Percentiles rank a stretch among this genome's conserved stretches.
phyloP scores from a whole-genome alignment of 2,888 invertebrate genomes.

The Myopa testacea region DNA sequence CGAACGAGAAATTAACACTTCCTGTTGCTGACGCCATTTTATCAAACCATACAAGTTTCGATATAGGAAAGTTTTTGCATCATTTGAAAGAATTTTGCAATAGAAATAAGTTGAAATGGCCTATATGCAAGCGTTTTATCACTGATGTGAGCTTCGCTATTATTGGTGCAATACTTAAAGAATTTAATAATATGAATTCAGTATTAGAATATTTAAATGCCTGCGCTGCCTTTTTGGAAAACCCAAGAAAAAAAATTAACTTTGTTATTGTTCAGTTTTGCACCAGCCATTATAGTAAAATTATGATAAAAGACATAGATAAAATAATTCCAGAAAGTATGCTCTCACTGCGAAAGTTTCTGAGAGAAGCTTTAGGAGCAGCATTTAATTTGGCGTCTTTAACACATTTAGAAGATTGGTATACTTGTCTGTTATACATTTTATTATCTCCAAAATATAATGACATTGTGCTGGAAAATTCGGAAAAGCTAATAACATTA shows the following conservation, averaged over 20 bases:
- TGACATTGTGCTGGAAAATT: neutral
- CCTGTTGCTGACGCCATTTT: neutral
- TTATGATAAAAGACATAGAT: neutral
- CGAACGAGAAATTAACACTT: neutral
- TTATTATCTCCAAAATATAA: neutral
- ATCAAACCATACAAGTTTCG: no score
- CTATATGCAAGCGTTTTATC: neutral
- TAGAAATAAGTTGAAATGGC: no score
- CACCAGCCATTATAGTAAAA: neutral
- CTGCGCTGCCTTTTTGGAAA: neutral
- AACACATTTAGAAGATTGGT: neutral
- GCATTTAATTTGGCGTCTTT: neutral
- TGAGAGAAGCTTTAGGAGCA: neutral
- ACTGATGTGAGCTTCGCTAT: slow-evolving; percentile 17
- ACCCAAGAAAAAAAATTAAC: neutral
- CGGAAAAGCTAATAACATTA: neutral
- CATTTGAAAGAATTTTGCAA: no score
- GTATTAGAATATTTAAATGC: slow-evolving; percentile 5
- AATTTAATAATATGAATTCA: slow-evolving; percentile 2
- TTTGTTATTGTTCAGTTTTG: slow-evolving; percentile 15
- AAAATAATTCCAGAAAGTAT: slow-evolving; percentile 6
- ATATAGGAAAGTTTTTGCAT: no score
- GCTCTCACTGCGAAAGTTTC: neutral
- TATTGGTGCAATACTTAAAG: slow-evolving; percentile 8
- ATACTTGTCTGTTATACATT: neutral